Percentiles rank a stretch among this genome's conserved stretches.
phyloP scores from a whole-genome alignment of 1,140 invertebrate species.

The Bombus sylvicola region DNA sequence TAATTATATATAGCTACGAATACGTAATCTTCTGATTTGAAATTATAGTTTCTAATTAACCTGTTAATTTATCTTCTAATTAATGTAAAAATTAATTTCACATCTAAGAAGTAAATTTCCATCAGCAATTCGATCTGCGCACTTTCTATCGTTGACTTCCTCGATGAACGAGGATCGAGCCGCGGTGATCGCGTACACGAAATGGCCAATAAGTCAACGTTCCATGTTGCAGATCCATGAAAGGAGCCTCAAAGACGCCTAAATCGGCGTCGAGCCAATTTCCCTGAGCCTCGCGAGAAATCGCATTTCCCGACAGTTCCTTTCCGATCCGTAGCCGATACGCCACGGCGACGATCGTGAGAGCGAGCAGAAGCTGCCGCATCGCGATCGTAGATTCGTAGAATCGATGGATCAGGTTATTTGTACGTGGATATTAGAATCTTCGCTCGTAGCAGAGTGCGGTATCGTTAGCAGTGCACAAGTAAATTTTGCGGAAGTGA shows the following conservation, averaged over 20 bases:
- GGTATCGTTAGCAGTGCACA: too few species aligned
- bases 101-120: not conserved
- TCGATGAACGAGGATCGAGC: too few species aligned
- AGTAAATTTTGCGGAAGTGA: not conserved
- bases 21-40: not conserved
- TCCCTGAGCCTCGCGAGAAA: slow-evolving; percentile 12
- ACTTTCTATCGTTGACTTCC: not conserved
- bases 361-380: slow-evolving; percentile 25
- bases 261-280: slow-evolving; percentile 23
- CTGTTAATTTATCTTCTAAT: too few species aligned
- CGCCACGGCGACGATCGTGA: slow-evolving; percentile 16
- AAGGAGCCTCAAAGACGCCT: slow-evolving; percentile 40
- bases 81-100: too few species aligned
- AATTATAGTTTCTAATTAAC: not conserved
- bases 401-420: not conserved
- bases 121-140: not conserved
- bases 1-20: too few species aligned
- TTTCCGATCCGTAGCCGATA: slow-evolving; percentile 10
- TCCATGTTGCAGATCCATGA: slow-evolving; percentile 3
- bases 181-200: not conserved
- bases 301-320: slow-evolving; percentile 37
- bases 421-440: not conserved
- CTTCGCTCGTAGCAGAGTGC: not conserved
- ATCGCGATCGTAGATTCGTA: not conserved
- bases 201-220: slow-evolving; percentile 25